Evolutionary conservation across 2,888 invertebrate genomes (phyloP).

Genomic region (Drosophila suboccidentalis): DNA sequence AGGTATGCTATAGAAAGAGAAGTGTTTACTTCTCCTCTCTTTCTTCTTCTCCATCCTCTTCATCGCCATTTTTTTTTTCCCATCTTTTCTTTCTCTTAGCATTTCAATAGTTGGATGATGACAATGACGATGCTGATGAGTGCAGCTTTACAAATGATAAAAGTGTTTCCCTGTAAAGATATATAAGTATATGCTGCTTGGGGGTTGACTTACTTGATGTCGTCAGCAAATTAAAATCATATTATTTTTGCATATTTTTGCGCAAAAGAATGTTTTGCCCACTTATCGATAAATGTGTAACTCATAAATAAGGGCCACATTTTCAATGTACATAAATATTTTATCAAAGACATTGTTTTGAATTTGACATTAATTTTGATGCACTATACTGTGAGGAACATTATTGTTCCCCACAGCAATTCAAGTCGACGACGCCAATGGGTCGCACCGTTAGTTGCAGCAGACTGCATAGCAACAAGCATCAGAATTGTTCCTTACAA

Average conservation of each 20-base stretch:
- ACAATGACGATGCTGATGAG: slow-evolving; percentile 54
- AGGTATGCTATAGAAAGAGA: slow-evolving; percentile 57
- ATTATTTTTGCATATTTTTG: slow-evolving; percentile 80
- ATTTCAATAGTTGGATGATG: slow-evolving; percentile 35
- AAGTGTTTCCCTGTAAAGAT: slow-evolving; percentile 8
- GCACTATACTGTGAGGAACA: too few species aligned
- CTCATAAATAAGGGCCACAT: neutral
- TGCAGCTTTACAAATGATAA: slow-evolving; percentile 17
- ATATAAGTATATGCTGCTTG: too few species aligned
- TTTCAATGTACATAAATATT: too few species aligned
- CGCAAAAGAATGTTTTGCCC: slow-evolving; percentile 57
- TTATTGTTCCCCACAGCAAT: too few species aligned
- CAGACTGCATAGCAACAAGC: too few species aligned
- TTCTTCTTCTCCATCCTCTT: neutral
- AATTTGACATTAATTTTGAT: too few species aligned
- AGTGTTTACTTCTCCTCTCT: neutral
- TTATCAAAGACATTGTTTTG: too few species aligned
- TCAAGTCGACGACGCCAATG: too few species aligned
- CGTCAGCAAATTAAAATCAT: slow-evolving; percentile 79
- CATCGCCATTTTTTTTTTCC: neutral
- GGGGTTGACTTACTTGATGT: slow-evolving; percentile 20
- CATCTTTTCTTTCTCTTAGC: slow-evolving; percentile 1
- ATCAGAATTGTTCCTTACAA: too few species aligned
- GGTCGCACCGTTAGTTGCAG: too few species aligned
- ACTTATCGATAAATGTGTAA: slow-evolving; percentile 15